These are phyloP conservation scores for Anoplius nigerrimus DNA, from an alignment of 2,888 invertebrate genomes.

Conservation along the genomic window DNA sequence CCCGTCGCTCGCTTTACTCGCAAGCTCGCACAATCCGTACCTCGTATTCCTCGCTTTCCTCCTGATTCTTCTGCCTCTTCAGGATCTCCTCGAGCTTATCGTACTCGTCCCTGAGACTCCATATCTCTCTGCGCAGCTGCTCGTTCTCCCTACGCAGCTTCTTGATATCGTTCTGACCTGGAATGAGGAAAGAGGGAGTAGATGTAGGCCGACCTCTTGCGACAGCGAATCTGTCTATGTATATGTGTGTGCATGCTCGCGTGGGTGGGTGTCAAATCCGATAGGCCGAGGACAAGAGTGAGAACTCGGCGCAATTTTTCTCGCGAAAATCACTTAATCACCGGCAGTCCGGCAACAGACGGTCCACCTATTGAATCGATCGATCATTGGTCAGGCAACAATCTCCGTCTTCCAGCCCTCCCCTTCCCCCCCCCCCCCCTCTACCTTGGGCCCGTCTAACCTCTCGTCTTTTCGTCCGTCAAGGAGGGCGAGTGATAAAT, in stretches of 20 bases:
- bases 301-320: constrained; percentile 37
- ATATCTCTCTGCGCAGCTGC: constrained; percentile 90
- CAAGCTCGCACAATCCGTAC: constrained; percentile 36
- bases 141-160: constrained; percentile 92
- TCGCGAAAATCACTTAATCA: constrained; percentile 60
- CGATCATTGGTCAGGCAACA: constrained; percentile 63
- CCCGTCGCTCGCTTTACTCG: too few relatives aligned
- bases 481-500: constrained; percentile 61
- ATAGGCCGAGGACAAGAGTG: neutral
- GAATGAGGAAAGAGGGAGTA: constrained; percentile 47
- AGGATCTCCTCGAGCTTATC: constrained; percentile 89
- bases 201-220: neutral
- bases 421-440: too few relatives aligned
- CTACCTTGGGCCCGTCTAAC: constrained; percentile 33
- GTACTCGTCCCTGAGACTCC: constrained; percentile 91
- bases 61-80: constrained; percentile 73
- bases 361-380: constrained; percentile 60
- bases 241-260: too few relatives aligned
- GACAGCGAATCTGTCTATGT: too few relatives aligned
- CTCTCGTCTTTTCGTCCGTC: constrained; percentile 51
- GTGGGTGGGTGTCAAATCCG: too few relatives aligned
- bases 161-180: constrained; percentile 93
- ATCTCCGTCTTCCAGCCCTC: constrained; percentile 31
- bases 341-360: constrained; percentile 45
- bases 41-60: constrained; percentile 69